Evolutionary conservation across 1,140 invertebrate genomes (phyloP), one percentile per base, ranked within the genome.

Genomic region (Nylanderia fulva): DNA sequence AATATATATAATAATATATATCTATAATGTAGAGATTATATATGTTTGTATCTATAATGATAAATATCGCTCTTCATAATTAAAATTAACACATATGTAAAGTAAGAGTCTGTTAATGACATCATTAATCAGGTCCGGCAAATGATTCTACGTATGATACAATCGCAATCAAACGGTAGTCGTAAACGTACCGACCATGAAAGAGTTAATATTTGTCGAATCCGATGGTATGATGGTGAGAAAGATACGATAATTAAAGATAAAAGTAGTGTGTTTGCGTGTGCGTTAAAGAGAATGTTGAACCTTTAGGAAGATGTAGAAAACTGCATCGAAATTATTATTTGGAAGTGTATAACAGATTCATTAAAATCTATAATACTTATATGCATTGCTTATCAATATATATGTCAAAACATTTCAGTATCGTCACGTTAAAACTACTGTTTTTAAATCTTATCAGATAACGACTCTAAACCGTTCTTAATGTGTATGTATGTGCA

Each of bases 361-460:
- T 84, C 48, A 33, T 77, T 11, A 24, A 86, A 86, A 68, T 66
- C 21, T 21, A 54, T 27, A 63, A 54, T 27, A 63, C 18, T 39
- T 39, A 27, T 15, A 71, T 71, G 83, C 33, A 54, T 72, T 85
- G 58, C 79, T 88, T 87, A 84, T 87, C 72, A 86, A n/a, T 13
- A 5, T 27, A 18, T 0, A n/a, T n/a, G n/a, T 15, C 18, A 42
- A 69, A 74, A 86, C 60, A 48, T 61, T 74, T 61, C 60, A 71
- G 24, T 68, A 42, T 21, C 45, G 42, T 9, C n/a, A 48, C 18
- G 2, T 77, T 27, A 2, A 52, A 52, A 33, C 0, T 6, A 77
- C 18, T 56, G n/a, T 11, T 61, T 42, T 42, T 5, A 18, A 45
- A 21, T 11, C 27, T 77, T 63, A 76, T 63, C 11, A 61, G 9